Evolutionary conservation across 2,113 vertebrate species (phyloP).

Genomic region (Micromys minutus): DNA sequence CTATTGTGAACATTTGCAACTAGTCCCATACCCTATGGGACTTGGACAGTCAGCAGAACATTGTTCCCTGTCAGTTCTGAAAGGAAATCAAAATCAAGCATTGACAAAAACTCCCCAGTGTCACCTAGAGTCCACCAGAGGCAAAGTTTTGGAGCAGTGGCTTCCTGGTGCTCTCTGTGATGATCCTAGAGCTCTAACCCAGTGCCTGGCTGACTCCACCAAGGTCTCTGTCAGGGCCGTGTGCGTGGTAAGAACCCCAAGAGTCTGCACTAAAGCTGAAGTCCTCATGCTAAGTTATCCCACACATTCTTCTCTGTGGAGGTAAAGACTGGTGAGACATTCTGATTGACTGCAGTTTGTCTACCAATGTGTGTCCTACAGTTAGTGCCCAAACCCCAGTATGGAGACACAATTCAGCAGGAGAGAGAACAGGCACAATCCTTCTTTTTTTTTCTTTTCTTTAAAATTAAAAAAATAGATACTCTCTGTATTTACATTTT

Average conservation of each 20-base stretch:
- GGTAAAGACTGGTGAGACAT: no score
- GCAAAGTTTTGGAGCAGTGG: background rate
- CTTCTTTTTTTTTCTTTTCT: no score
- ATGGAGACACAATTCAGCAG: background rate
- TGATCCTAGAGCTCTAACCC: background rate
- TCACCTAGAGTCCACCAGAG: background rate
- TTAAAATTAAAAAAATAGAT: no score
- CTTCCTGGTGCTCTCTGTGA: background rate
- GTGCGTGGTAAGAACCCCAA: background rate
- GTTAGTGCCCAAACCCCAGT: background rate
- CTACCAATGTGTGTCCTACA: background rate
- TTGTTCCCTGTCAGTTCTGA: background rate
- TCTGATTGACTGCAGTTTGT: background rate
- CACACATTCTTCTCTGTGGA: background rate
- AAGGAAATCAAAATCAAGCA: background rate
- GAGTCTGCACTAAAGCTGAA: background rate
- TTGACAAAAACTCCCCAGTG: background rate
- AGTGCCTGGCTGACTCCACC: no score
- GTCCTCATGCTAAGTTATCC: background rate
- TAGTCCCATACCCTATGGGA: background rate
- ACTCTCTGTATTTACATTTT: no score
- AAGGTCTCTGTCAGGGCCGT: background rate
- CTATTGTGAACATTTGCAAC: background rate
- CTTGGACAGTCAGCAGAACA: background rate
- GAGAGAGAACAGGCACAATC: background rate